Conservation (phyloP, 2,113 vertebrate species). For the Macrotus californicus region DNA sequence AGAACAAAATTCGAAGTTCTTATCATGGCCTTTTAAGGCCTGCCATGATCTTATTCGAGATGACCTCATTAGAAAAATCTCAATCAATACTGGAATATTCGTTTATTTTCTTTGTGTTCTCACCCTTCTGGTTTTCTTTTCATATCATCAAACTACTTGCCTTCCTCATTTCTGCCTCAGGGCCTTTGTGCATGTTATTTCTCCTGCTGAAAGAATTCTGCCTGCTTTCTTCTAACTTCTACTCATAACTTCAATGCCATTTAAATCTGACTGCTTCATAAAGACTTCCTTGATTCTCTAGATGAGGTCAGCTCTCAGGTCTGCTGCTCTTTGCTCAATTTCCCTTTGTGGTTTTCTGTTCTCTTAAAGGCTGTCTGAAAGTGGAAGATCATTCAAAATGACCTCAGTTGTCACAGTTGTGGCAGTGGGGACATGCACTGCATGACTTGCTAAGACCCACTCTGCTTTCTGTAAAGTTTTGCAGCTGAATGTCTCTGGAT, state of each 20-base stretch:
- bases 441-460: background rate
- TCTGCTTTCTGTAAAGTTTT: background rate
- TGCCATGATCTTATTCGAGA: background rate
- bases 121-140: background rate
- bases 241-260: background rate
- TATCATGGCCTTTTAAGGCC: background rate
- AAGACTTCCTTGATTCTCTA: background rate
- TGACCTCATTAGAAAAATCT: background rate
- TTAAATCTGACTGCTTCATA: background rate
- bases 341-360: background rate
- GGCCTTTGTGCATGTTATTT: background rate
- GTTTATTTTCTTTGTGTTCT: background rate
- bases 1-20: background rate
- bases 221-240: background rate
- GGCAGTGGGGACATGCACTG: rapidly evolving
- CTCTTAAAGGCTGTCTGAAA: background rate
- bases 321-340: background rate
- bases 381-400: background rate
- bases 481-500: background rate
- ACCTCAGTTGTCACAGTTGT: background rate
- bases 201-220: background rate
- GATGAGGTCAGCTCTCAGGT: background rate
- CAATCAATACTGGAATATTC: background rate
- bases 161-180: background rate
- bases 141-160: background rate